These are phyloP conservation scores for Corythucha ciliata DNA, from an alignment of 2,888 invertebrate species.

Conservation along the genomic window DNA sequence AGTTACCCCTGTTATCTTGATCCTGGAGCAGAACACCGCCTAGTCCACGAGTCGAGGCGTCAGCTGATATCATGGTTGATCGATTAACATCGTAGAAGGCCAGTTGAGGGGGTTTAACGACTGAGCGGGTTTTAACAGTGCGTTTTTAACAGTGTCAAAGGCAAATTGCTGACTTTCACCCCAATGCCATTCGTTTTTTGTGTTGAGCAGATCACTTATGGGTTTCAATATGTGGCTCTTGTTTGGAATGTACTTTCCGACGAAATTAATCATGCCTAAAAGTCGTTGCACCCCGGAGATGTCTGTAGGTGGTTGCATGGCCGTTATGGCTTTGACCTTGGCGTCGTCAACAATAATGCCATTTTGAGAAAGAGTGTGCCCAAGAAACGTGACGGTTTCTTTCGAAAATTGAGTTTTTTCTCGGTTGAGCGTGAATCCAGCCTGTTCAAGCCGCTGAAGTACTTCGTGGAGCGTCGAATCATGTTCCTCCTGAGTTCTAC, in stretches of 20 bases:
- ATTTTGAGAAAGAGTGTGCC: conserved; percentile 28
- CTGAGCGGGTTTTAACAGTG: background rate
- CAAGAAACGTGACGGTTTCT: conserved; percentile 33
- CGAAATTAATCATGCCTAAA: conserved; percentile 20
- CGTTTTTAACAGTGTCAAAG: conserved; percentile 11
- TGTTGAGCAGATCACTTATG: conserved; percentile 19
- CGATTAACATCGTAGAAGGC: background rate
- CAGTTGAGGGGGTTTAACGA: background rate
- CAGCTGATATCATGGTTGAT: conserved; percentile 1
- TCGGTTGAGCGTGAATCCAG: conserved; percentile 30
- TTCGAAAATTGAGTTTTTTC: conserved; percentile 28
- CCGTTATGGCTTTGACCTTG: conserved; percentile 25
- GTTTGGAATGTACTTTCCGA: conserved; percentile 26
- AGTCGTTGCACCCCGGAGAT: conserved; percentile 19
- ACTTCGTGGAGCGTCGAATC: conserved; percentile 18
- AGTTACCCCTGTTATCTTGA: background rate
- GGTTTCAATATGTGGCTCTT: conserved; percentile 10
- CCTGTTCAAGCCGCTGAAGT: background rate
- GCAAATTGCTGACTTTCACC: background rate
- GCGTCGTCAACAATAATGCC: conserved; percentile 22
- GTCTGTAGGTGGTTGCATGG: conserved; percentile 18
- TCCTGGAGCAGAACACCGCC: conserved; percentile 8
- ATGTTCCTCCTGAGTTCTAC: conserved; percentile 30
- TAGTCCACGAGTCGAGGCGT: background rate
- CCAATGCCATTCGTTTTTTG: conserved; percentile 17